Evolutionary conservation across 2,888 invertebrate genomes (phyloP).

Genomic region (Agriotes lineatus): DNA sequence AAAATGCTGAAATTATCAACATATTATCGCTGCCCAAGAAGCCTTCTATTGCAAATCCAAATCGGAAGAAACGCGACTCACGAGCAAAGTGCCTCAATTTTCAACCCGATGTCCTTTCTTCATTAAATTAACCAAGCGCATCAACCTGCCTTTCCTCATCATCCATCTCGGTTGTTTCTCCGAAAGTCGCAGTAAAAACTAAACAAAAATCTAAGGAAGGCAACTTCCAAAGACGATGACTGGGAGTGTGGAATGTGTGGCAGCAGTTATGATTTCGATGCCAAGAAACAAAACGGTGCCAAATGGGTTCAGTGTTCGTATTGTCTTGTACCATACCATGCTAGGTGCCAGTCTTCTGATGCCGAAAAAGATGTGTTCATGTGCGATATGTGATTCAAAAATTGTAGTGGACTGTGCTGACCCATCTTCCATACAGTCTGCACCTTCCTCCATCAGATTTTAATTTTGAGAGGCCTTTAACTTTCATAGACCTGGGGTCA

Average conservation of each 20-base stretch:
- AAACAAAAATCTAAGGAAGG: background rate
- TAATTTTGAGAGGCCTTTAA: no score
- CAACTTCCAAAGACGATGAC: constrained; percentile 6
- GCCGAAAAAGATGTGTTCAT: no score
- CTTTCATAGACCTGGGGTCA: no score
- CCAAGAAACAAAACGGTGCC: constrained; percentile 7
- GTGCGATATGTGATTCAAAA: no score
- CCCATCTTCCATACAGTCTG: no score
- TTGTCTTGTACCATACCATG: constrained; percentile 16
- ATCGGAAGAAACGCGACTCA: constrained; percentile 17
- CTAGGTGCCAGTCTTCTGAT: constrained; percentile 1
- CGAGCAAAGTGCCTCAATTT: constrained; percentile 9
- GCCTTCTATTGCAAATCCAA: constrained; percentile 12
- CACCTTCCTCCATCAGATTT: no score
- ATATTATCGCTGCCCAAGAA: constrained; percentile 5
- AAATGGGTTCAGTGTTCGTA: constrained; percentile 6
- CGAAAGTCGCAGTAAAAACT: no score
- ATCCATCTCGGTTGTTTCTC: background rate
- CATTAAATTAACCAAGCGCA: background rate
- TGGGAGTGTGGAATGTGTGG: constrained; percentile 19
- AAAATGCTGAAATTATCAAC: background rate
- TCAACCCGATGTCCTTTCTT: background rate
- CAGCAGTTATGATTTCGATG: background rate
- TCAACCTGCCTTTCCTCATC: background rate
- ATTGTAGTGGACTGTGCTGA: no score